Evolutionary conservation across 2,113 vertebrate species (phyloP).

Genomic region (Meles meles): DNA sequence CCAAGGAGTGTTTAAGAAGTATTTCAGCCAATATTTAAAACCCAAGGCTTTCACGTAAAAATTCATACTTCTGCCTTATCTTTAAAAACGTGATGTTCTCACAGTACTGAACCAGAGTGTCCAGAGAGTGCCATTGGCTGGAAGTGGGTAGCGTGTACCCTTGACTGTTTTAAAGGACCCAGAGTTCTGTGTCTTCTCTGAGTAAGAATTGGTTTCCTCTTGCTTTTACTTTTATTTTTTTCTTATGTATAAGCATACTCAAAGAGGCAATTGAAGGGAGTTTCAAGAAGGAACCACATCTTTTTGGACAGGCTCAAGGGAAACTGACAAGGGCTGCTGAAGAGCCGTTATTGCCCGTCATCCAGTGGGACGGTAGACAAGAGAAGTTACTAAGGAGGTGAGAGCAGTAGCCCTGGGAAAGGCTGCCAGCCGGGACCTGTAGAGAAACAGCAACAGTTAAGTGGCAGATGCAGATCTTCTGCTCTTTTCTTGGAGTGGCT

Average conservation of each 20-base stretch:
- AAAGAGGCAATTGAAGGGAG: background rate
- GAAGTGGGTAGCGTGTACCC: background rate
- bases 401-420: background rate
- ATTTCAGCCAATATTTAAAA: background rate
- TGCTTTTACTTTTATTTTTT: background rate
- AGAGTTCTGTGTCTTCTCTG: background rate
- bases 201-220: background rate
- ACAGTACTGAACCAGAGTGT: background rate
- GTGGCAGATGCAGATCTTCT: background rate
- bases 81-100: background rate
- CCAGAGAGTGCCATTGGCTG: rapidly evolving
- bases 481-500: background rate
- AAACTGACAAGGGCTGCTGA: background rate
- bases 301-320: background rate
- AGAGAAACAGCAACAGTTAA: background rate
- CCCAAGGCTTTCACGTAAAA: background rate
- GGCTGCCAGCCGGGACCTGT: background rate
- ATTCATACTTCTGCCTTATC: background rate
- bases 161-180: background rate
- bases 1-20: background rate
- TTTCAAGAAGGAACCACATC: background rate
- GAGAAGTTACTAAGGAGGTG: background rate
- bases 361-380: background rate
- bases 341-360: background rate
- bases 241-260: background rate